Percentiles rank a stretch among this genome's conserved stretches.
Evolutionary conservation across 2,113 vertebrate genomes (phyloP).

Genomic region (Apodemus speciosus): DNA sequence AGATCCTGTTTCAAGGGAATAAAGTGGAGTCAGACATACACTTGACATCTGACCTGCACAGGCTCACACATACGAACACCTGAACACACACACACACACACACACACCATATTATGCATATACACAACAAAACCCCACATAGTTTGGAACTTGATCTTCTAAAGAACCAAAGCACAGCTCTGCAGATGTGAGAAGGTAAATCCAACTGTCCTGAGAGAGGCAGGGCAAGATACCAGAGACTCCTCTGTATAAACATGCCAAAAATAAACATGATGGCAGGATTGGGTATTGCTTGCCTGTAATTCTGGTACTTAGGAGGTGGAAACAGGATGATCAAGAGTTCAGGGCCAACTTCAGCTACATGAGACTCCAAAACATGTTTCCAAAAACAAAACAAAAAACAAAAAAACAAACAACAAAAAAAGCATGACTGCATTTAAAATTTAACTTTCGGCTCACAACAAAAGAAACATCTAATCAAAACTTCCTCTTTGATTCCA

Average conservation of each 20-base stretch:
- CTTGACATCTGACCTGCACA: not conserved
- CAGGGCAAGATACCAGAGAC: not conserved
- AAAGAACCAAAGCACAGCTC: not conserved
- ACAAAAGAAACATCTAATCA: not conserved
- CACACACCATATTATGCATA: not conserved
- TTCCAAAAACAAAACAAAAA: not conserved
- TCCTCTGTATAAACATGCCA: not conserved
- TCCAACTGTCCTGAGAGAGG: not conserved
- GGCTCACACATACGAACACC: not conserved
- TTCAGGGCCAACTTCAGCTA: not conserved
- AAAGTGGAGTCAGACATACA: not conserved
- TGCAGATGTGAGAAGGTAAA: not conserved
- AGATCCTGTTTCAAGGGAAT: not conserved
- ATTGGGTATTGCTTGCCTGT: no score
- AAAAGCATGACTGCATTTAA: not conserved
- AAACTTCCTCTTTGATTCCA: not conserved
- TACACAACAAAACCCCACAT: not conserved
- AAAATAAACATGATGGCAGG: not conserved
- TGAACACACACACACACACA: not conserved
- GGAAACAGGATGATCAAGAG: not conserved
- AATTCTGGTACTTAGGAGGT: not conserved
- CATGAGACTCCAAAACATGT: not conserved
- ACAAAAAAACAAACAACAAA: not conserved
- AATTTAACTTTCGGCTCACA: not conserved
- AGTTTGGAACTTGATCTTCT: not conserved